Base-by-base conservation (phyloP, 2,888 invertebrate species). In the Resseliella maxima region DNA sequence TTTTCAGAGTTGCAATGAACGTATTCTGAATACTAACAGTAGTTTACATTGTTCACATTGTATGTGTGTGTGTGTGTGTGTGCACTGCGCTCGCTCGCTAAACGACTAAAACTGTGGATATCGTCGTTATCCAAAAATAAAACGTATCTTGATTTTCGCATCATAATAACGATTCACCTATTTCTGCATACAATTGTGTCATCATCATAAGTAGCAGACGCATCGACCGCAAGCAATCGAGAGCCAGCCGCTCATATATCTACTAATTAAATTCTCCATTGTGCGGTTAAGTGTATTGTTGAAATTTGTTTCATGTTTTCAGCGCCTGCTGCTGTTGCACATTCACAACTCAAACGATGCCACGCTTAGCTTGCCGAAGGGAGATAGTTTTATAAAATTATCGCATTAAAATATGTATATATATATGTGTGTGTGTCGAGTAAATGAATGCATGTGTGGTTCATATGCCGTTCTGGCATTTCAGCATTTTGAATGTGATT, bases 271-370 rank as follows among this genome's bases (percentile, higher is more conserved):
- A 83, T 83, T 83, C 38, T 83, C 83, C 38, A 38, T 83, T 83
- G 83, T 83, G n/a, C 38, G 38, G 38, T 38, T 38, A 38, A 83
- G 36, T 83, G 83, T 38, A 83, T 83, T 83, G 83, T 83, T 83
- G 38, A 83, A 83, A 83, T 83, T 83, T 83, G 83, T 83, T 83
- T 83, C 38, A n/a, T 83, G 38, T 83, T 83, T 83, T 83, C 72
- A 72, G 31, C 31, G 31, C 31, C 72, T 72, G 8, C 31, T 72
- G 72, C 31, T 1, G 15, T 27, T 10, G 31, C 31, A 10, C 31
- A 0, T 72, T 50, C 31, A 35, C 24, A 72, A 72, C 18, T 72
- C 72, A 72, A n/a, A n/a, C 72, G 35, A 2, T 72, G 31, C 31
- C 18, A n/a, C 24, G 31, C 31, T 35, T 72, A 72, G 72, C 3